Evolutionary conservation across 2,888 invertebrate species (phyloP).

Genomic region (Synergus japonicus): DNA sequence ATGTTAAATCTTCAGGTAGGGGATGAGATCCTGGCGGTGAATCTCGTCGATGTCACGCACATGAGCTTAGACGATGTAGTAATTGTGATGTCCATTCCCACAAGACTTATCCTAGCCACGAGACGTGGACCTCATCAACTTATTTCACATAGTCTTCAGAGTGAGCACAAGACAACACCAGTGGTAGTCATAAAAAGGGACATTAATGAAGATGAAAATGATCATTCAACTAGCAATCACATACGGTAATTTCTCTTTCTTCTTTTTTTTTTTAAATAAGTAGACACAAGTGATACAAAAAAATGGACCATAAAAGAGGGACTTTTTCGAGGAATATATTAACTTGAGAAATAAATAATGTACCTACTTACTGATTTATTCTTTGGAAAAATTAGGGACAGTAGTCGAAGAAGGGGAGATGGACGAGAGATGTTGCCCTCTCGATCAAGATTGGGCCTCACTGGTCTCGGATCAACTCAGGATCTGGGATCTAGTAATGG

Average conservation of each 20-base stretch:
- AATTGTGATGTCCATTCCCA: slow-evolving; percentile 99
- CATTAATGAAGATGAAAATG: slow-evolving; percentile 88
- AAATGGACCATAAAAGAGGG: too few species aligned
- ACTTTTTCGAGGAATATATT: too few species aligned
- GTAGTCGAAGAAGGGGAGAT: slow-evolving; percentile 84
- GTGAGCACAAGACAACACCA: slow-evolving; percentile 91
- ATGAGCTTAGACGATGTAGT: slow-evolving; percentile 99
- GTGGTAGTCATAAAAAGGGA: slow-evolving; percentile 95
- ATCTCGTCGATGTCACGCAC: slow-evolving; percentile 97
- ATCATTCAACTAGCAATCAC: slow-evolving; percentile 76
- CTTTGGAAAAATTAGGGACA: slow-evolving; percentile 77
- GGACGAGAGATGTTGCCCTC: slow-evolving; percentile 88
- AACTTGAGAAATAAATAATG: too few species aligned
- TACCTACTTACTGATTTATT: background rate
- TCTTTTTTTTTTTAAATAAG: slow-evolving; percentile 56
- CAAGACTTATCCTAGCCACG: slow-evolving; percentile 95
- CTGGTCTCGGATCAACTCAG: slow-evolving; percentile 77
- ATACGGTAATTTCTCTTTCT: slow-evolving; percentile 67
- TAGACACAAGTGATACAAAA: background rate
- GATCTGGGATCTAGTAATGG: slow-evolving; percentile 80
- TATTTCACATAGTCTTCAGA: slow-evolving; percentile 72
- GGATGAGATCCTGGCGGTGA: slow-evolving; percentile 98
- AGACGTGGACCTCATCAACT: slow-evolving; percentile 81
- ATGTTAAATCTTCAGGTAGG: slow-evolving; percentile 83
- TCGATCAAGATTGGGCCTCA: slow-evolving; percentile 86